Evolutionary conservation across 2,797 vertebrate species (phyloP), one percentile per base, ranked within the genome.

Genomic region (Acrocephalus scirpaceus): DNA sequence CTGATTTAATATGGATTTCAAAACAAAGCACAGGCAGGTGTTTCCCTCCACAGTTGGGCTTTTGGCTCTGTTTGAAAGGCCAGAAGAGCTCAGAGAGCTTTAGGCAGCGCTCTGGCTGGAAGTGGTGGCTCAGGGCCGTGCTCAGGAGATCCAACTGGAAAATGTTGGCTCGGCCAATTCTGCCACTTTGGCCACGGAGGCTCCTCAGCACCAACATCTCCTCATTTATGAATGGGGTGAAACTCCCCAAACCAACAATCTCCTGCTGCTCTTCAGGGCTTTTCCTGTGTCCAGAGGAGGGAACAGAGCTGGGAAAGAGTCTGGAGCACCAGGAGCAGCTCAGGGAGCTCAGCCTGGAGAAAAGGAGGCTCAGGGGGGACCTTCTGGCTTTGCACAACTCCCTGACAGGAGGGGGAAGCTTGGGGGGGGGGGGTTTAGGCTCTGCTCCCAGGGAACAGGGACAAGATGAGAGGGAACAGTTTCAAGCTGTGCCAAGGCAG

Each of bases 11-110:
- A 66, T 1, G 84, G 76, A 47, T 88, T 70, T 95, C 90, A 96
- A 76, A 85, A 66, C 32, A 95, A 82, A 96, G 80, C 83, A 77
- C 70, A 56, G 91, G 94, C 92, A 94, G 91, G 96, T 95, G 92
- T 62, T 90, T 26, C 50, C 38, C 86, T 57, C 45, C 4, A 7
- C 74, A 32, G 29, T 7, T 58, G 77, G 57, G 47, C 54, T 81
- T 72, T 65, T 53, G 40, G 40, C 40, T 42, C 40, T 42, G 14
- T 29, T 92, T 88, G 36, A 71, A 38, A 72, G 5, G 66, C 42
- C 57, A 57, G 66, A 67, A 36, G 66, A 27, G 62, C 75, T 51
- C 58, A 32, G 8, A n/a, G 65, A 47, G 76, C 80, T 62, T 20
- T 5, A 44, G 83, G 1, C 45, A 9, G 2, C 9, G 36, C 48